Conservation (phyloP, 2,888 invertebrate species). For the Galerucella calmariensis region DNA sequence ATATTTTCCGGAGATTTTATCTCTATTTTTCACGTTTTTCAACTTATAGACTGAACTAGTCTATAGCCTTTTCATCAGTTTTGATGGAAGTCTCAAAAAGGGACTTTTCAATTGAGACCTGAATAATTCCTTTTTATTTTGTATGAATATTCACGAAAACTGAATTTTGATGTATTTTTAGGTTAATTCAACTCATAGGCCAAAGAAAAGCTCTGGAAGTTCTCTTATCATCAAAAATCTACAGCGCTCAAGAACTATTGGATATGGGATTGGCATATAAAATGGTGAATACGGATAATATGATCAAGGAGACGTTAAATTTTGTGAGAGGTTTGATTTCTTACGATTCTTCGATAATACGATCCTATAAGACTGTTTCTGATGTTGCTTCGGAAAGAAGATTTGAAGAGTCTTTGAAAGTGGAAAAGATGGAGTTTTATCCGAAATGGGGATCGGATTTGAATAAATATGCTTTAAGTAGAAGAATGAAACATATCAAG, state of each 20-base stretch:
- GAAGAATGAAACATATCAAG: conserved; percentile 53
- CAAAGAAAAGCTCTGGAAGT: conserved; percentile 54
- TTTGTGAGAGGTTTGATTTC: conserved; percentile 53
- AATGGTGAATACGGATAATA: conserved; percentile 47
- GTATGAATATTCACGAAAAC: no score
- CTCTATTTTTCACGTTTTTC: no score
- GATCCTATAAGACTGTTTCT: conserved; percentile 52
- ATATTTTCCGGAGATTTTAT: no score
- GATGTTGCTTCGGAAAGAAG: conserved; percentile 35
- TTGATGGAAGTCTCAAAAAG: no score
- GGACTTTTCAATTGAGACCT: no score
- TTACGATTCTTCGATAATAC: conserved; percentile 50
- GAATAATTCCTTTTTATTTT: no score
- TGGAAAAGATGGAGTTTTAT: conserved; percentile 53
- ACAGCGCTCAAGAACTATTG: conserved; percentile 55
- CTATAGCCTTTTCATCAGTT: no score
- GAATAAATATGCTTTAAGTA: conserved; percentile 53
- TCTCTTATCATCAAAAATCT: conserved; percentile 54
- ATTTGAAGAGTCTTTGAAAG: conserved; percentile 44
- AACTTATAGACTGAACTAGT: no score
- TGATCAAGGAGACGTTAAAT: conserved; percentile 49
- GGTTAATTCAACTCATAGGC: conserved; percentile 56
- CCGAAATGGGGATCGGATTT: conserved; percentile 56
- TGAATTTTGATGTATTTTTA: conserved; percentile 40
- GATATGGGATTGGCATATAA: conserved; percentile 53